Base-by-base conservation (phyloP, 2,888 invertebrate genomes). In the Pasiphila rectangulata region DNA sequence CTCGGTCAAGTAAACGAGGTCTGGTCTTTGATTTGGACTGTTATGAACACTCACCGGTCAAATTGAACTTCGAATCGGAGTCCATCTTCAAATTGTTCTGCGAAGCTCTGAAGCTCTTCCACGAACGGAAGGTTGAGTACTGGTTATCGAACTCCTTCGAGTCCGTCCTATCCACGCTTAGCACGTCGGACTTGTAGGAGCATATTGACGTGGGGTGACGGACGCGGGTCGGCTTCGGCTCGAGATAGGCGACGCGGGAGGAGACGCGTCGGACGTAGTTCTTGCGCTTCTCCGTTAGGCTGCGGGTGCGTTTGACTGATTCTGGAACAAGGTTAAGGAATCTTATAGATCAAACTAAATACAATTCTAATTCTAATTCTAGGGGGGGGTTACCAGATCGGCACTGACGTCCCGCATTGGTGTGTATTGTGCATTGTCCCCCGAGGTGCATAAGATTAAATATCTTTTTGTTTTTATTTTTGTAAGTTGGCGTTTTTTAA, bases 221-320 rank as follows among this genome's bases (percentile, higher is more conserved):
- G 56, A 67, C 76, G 0, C 86, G 61, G 1, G 61, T 58, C 0
- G 57, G 64, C 24, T 75, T 76, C 0, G 76, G 75, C 49, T 87
- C 86, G 34, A 85, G 51, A 30, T 85, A 85, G 0, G 90, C 90
- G 2, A 90, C 89, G 27, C 90, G 80, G 0, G 90, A 90, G 0
- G 92, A 92, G 1, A 93, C 91, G 4, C 93, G 81, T 0, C 91
- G 82, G 0, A 93, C 91, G 86, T 93, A 93, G 60, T 90, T 91
- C 67, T 93, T 93, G 0, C 93, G 80, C 42, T 91, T 91, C 59
- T 92, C 92, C 0, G 92, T 92, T 16, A 92, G 69, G 57, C 87
- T 90, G 24, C 90, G 76, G 1, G 89, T 90, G 1, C 90, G 67
- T 59, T 87, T 90, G 4, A 90, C 86, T 34, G 90, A 90, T 61